Conservation (phyloP, 2,113 vertebrate species). For the Sinocyclocheilus rhinocerous region DNA sequence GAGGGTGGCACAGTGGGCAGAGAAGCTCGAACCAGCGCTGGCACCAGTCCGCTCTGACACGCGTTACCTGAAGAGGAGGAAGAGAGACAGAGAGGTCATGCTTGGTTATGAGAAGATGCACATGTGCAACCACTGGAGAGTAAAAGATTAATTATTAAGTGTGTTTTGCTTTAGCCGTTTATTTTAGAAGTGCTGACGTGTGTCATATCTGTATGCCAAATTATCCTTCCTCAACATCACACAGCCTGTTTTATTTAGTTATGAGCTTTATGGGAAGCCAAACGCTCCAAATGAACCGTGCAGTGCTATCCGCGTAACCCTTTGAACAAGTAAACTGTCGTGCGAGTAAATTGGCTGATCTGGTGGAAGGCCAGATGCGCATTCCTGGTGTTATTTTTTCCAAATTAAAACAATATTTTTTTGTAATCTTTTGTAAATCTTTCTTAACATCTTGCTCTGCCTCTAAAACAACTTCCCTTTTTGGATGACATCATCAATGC, state of each 20-base stretch:
- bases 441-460: background rate
- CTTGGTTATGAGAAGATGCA: background rate
- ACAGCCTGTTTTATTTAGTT: background rate
- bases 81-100: slow-evolving; percentile 8
- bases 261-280: slow-evolving; percentile 1
- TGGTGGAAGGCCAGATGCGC: background rate
- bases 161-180: background rate
- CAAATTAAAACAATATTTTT: background rate
- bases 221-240: background rate
- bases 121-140: background rate
- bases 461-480: background rate
- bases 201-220: background rate
- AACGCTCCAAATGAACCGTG: background rate
- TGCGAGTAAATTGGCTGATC: background rate
- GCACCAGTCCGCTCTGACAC: slow-evolving; percentile 92
- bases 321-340: background rate
- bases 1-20: slow-evolving; percentile 84
- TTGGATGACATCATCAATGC: background rate
- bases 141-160: background rate
- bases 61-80: slow-evolving; percentile 80
- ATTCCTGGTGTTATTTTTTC: background rate
- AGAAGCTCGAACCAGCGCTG: slow-evolving; percentile 87
- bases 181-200: background rate
- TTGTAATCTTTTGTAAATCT: background rate
- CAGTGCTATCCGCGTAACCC: background rate